Evolutionary conservation across 2,888 invertebrate species (phyloP).

Genomic region (Alsophila aescularia): DNA sequence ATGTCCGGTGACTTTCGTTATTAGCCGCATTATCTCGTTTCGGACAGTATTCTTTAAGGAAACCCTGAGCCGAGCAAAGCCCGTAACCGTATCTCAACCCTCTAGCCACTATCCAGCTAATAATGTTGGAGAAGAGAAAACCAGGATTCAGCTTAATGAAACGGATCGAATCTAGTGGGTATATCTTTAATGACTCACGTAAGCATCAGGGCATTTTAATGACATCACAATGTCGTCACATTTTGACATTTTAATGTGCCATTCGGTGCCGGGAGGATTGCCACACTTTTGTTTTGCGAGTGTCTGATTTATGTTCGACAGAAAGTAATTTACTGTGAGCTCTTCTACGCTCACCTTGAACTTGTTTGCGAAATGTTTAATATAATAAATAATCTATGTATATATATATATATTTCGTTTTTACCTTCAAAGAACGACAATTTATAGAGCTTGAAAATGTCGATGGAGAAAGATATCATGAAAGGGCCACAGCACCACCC

Average conservation of each 20-base stretch:
- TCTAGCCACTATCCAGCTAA: too few species aligned
- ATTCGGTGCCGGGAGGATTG: constrained; percentile 55
- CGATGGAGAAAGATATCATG: too few species aligned
- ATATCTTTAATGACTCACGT: constrained; percentile 2
- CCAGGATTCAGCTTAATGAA: not conserved
- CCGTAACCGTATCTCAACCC: too few species aligned
- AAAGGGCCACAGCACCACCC: too few species aligned
- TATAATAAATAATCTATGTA: too few species aligned
- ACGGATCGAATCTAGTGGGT: constrained; percentile 2
- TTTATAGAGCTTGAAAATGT: not conserved
- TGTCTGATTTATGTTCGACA: constrained; percentile 58
- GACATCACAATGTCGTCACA: constrained; percentile 46
- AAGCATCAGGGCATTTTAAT: constrained; percentile 34
- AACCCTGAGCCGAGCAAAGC: too few species aligned
- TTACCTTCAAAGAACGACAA: too few species aligned
- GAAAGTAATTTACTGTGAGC: constrained; percentile 57
- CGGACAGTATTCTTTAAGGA: too few species aligned
- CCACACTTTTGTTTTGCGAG: constrained; percentile 63
- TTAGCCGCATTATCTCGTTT: too few species aligned
- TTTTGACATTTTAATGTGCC: constrained; percentile 76
- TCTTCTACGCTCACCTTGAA: constrained; percentile 32
- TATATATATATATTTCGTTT: too few species aligned
- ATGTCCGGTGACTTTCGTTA: too few species aligned
- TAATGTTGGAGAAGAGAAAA: not conserved
- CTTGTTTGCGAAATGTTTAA: constrained; percentile 13